Base-by-base conservation (phyloP, 2,888 invertebrate species). In the Parnassius mnemosyne region DNA sequence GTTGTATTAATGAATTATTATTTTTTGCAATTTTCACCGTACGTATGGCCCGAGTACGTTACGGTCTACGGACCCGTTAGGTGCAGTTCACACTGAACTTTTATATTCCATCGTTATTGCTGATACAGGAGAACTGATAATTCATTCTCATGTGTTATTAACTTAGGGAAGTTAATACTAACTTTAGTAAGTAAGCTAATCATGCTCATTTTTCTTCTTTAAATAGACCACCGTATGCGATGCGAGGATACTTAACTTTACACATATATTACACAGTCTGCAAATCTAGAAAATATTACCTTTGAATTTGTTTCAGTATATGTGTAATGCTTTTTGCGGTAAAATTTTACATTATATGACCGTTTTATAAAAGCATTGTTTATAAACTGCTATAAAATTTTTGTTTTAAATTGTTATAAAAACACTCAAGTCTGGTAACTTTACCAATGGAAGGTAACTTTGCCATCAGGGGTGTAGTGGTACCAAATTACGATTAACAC, bases 1-100 rank as follows among this genome's bases (percentile, higher is more conserved):
- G 49, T 58, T 50, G 69, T 81, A 79, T 81, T 84, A 80, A 85
- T 85, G 80, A 83, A 87, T 87, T 84, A 81, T 34, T 34, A 84
- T 87, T 84, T 83, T 82, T 81, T 85, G 82, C 85, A 83, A 82
- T 87, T 87, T 85, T 85, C 86, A 82, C 85, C 77, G 78, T 77
- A 76, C 75, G 76, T 78, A 83, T 78, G 77, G 77, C 67, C 47
- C 10, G 42, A 7, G 47, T 49, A 9, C 56, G 60, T 64, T 44
- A 64, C 60, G 64, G n/a, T 60, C 11, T 34, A 53, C 16, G 53
- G 42, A 41, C 50, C 43, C 41, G 49, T 51, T 51, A 59, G 55
- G 41, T 10, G 16, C 41, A 51, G 20, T 51, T 50, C n/a, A 41
- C 58, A 59, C 42, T 55, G 58, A 55, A 54, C 50, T 49, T 53